These are phyloP conservation scores for Oithona nana DNA, from an alignment of 2,888 invertebrate genomes.

Conservation along the genomic window DNA sequence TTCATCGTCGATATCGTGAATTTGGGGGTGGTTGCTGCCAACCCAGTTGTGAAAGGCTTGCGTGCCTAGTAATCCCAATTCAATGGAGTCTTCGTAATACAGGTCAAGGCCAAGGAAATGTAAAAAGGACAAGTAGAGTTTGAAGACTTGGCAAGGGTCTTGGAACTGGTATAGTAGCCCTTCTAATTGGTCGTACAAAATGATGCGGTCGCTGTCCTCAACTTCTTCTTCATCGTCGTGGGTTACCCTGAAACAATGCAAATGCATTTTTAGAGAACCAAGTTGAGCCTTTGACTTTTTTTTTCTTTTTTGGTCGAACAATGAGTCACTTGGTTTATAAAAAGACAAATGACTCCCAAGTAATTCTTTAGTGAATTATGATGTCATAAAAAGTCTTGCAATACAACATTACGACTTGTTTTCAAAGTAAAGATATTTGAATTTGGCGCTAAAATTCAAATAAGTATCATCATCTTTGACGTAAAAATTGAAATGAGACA, in stretches of 20 bases:
- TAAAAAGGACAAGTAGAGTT: background rate
- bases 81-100: background rate
- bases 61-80: background rate
- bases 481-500: too few species aligned
- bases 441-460: too few species aligned
- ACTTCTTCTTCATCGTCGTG: conserved; percentile 26
- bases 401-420: too few species aligned
- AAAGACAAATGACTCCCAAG: too few species aligned
- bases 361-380: too few species aligned
- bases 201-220: conserved; percentile 28
- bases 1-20: background rate
- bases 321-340: too few species aligned
- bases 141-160: background rate
- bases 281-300: too few species aligned
- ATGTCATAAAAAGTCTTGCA: too few species aligned
- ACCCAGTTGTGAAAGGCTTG: background rate
- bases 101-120: background rate
- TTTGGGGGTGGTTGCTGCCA: background rate
- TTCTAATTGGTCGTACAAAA: conserved; percentile 28
- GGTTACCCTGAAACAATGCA: conserved; percentile 22
- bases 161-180: conserved; percentile 17
- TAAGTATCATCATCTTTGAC: too few species aligned
- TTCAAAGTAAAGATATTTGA: too few species aligned
- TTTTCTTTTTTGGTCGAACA: too few species aligned
- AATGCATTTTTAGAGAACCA: too few species aligned